These are phyloP conservation scores for Drosophila simulans DNA, from an alignment of 1,140 invertebrate genomes.

Conservation along the genomic window DNA sequence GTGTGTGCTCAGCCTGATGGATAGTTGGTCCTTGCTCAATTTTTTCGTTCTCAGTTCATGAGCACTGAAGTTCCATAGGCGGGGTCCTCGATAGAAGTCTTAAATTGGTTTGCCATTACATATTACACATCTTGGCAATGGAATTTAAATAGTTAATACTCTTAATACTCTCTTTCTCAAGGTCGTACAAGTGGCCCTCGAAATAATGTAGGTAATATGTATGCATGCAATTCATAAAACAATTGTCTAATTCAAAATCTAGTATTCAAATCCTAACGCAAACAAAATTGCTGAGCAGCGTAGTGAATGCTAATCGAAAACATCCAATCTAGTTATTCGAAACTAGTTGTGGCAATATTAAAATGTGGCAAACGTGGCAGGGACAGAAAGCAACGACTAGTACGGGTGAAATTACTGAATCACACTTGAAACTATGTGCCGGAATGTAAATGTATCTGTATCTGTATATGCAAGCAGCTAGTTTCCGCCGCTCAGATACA, in stretches of 20 bases:
- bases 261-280: too few species aligned
- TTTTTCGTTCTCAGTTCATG: constrained; percentile 14
- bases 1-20: constrained; percentile 34
- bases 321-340: constrained; percentile 10
- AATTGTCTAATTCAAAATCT: too few species aligned
- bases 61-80: constrained; percentile 11
- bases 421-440: constrained; percentile 6
- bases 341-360: constrained; percentile 30
- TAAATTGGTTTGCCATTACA: neutral
- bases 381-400: constrained; percentile 18
- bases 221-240: too few species aligned
- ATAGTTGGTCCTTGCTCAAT: constrained; percentile 24
- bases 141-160: too few species aligned
- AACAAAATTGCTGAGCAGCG: too few species aligned
- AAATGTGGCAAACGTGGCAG: constrained; percentile 26
- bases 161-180: too few species aligned
- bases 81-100: too few species aligned
- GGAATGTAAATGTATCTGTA: constrained; percentile 14
- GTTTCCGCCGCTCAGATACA: neutral
- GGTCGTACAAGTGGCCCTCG: too few species aligned
- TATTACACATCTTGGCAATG: too few species aligned
- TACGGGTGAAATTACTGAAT: constrained; percentile 1
- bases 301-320: too few species aligned
- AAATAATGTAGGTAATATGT: too few species aligned
- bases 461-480: neutral